Evolutionary conservation across 2,113 vertebrate genomes (phyloP), one percentile per base, ranked within the genome.

Genomic region (Tretioscincus oriximinensis): DNA sequence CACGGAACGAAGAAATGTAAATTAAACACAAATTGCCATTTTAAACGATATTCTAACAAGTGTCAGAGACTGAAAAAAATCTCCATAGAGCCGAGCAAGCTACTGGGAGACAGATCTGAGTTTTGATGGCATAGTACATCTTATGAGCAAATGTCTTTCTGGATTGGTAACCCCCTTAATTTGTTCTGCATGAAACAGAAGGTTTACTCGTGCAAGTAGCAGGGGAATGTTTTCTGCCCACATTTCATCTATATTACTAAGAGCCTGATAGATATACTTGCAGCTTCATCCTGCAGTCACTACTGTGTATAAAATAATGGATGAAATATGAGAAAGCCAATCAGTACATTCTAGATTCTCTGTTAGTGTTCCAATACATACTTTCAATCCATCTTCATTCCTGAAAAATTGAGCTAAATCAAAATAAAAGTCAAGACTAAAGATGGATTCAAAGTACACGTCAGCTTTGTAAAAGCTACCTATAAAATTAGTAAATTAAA

Each of bases 1-100:
- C 26, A 24, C 35, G 51, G 61, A 75, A 61, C 58, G 73, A 28
- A 61, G 73, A 75, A 75, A 75, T 69, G 80, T 58, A 76, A 81
- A 81, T 81, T 73, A 74, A 81, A 76, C 51, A 61, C 73, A 81
- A 61, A 69, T 75, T 18, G 20, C 64, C 64, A 28, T 75, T 60
- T 81, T 75, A 61, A 69, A 47, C 61, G 73, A 65, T 16, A 61
- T 41, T 63, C 65, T 69, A 76, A 69, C 73, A 69, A 81, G 51
- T 3, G 65, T 47, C 68, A 41, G 31, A 69, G 51, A 18, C 29
- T 4, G 31, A 61, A 69, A 68, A 51, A 76, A 69, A 35, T 69
- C 65, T 18, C 51, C 1, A 9, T 28, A 31, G 60, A 60, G 21
- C 60, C 49, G 60, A 47, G 51, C 26, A 16, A 28, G 26, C 14